Evolutionary conservation across 2,888 invertebrate genomes (phyloP).

Genomic region (Parnassius orleans): DNA sequence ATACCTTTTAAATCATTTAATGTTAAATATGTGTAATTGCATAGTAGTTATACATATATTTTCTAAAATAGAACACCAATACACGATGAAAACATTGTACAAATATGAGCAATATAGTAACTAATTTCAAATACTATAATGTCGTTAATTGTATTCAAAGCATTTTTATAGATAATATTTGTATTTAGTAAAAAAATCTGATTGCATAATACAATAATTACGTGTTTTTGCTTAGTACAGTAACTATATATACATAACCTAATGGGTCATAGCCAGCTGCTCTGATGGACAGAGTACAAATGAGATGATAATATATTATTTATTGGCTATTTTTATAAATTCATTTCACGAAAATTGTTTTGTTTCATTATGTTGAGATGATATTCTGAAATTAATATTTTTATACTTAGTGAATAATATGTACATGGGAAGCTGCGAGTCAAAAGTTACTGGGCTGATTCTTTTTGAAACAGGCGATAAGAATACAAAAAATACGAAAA

Average conservation of each 20-base stretch:
- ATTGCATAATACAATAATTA: conserved; percentile 37
- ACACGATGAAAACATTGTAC: conserved; percentile 78
- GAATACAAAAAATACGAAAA: too few species aligned
- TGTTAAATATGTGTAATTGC: conserved; percentile 58
- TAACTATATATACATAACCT: conserved; percentile 37
- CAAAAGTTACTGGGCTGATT: conserved; percentile 37
- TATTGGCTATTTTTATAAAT: conserved; percentile 65
- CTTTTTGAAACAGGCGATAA: neutral
- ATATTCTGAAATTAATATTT: conserved; percentile 75
- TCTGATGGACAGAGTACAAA: conserved; percentile 78
- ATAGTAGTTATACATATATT: conserved; percentile 61
- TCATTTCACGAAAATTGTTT: conserved; percentile 47
- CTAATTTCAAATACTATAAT: conserved; percentile 63
- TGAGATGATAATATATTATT: conserved; percentile 49
- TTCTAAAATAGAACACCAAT: conserved; percentile 78
- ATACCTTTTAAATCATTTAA: conserved; percentile 55
- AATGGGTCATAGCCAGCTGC: conserved; percentile 59
- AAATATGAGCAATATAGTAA: conserved; percentile 79
- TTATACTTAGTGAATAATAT: conserved; percentile 75
- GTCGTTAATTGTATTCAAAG: conserved; percentile 66
- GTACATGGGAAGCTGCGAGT: conserved; percentile 38
- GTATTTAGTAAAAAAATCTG: conserved; percentile 53
- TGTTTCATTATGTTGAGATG: conserved; percentile 50
- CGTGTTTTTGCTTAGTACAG: conserved; percentile 26
- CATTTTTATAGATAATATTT: conserved; percentile 71